Evolutionary conservation across 1,140 invertebrate genomes (phyloP).

Genomic region (Dermatophagoides farinae): DNA sequence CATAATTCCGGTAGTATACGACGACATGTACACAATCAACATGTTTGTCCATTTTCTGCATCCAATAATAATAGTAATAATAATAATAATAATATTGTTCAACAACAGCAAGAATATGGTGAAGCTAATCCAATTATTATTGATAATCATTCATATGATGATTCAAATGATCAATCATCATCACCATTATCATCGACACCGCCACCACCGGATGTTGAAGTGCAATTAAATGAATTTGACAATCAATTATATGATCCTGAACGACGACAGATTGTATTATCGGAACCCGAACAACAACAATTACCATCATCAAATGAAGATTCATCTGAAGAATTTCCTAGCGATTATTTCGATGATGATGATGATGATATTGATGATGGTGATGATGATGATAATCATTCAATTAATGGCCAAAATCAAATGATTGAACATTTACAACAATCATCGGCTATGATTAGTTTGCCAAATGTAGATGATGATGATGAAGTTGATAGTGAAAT

Average conservation of each 20-base stretch:
- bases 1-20: slow-evolving; percentile 8
- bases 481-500: neutral
- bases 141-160: neutral
- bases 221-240: neutral
- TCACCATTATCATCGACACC: neutral
- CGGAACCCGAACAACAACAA: neutral
- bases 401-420: neutral
- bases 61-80: neutral
- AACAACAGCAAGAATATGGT: neutral
- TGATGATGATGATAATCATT: neutral
- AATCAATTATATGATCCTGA: slow-evolving; percentile 1
- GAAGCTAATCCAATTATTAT: too few species aligned
- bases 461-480: neutral
- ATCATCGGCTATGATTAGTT: too few species aligned
- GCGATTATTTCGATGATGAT: neutral
- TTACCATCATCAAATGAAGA: too few species aligned
- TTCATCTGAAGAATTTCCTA: too few species aligned
- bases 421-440: too few species aligned
- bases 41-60: slow-evolving; percentile 4
- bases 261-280: neutral
- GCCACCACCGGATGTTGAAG: neutral
- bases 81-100: neutral
- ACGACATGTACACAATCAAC: slow-evolving; percentile 11
- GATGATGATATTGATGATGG: neutral
- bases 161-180: neutral